Base-by-base conservation (phyloP, 2,113 vertebrate genomes). In the Coracopsis vasa region DNA sequence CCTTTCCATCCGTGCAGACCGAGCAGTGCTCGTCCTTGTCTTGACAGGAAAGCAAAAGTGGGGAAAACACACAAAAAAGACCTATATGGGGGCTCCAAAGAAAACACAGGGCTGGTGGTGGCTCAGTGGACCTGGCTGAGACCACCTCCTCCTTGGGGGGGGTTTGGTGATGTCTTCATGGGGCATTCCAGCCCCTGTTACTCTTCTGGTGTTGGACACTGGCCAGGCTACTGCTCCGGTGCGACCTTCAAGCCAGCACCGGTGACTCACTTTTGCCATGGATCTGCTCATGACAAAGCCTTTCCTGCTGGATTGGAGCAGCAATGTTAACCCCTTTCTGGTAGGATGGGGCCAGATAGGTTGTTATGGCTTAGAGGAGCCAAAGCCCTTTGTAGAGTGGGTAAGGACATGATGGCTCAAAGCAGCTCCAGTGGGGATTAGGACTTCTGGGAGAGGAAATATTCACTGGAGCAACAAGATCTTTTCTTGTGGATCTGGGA, bases 151-250 rank as follows among this genome's bases (percentile, higher is more conserved):
- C 5, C 0, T 2, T 2, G 1, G 2, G 0, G 1, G 64, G 60
- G 20, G 58, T 84, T 28, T 15, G 31, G 0, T 56, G 70, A 44
- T 28, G 15, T n/a, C 48, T 44, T 23, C 24, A 11, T 9, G 51
- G 39, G 29, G 12, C 1, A 1, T 16, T n/a, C 23, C 29, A n/a
- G 37, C 41, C 29, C 28, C 2, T 0, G 23, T 50, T 81, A 60
- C 25, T 73, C 28, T 73, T 37, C 41, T 33, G 72, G 29, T 0
- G 2, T 2, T 96, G 93, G 74, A 18, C 1, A 1, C 3, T 0
- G 1, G 53, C 90, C 90, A 91, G 80, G 37, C 28, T 71, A 31
- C 61, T 0, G 1, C 0, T 0, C 16, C 0, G 1, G 31, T 3
- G 8, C 2, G 80, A 64, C 72, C 79, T 81, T 37, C 3, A 1